These are phyloP conservation scores for Drosophila nigrodunni DNA, from an alignment of 1,140 invertebrate species.

Conservation along the genomic window DNA sequence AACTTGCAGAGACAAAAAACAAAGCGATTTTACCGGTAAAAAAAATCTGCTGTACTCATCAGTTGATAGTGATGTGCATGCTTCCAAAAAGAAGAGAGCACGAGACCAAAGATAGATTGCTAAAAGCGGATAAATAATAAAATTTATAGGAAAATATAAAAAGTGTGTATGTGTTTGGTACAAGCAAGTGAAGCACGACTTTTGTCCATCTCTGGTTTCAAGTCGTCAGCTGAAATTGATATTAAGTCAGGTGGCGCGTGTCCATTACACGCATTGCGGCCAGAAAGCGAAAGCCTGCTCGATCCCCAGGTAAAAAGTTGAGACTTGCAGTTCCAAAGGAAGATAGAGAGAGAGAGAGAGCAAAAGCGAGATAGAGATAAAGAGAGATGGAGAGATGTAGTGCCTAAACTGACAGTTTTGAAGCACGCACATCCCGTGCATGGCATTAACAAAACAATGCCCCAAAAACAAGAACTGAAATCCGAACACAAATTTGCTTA, in stretches of 20 bases:
- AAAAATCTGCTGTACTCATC: constrained; percentile 18
- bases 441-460: constrained; percentile 67
- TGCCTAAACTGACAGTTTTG: constrained; percentile 69
- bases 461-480: constrained; percentile 19
- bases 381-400: neutral
- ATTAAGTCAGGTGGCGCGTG: constrained; percentile 81
- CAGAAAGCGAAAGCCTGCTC: constrained; percentile 51
- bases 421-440: constrained; percentile 68
- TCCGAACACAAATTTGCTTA: constrained; percentile 65
- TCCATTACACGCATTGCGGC: constrained; percentile 75
- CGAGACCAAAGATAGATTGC: neutral
- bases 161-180: neutral
- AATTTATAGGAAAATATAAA: no score
- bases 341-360: constrained; percentile 5
- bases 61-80: constrained; percentile 9
- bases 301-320: constrained; percentile 3
- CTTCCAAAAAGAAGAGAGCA: neutral
- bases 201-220: neutral
- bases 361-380: neutral
- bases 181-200: neutral
- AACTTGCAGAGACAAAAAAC: constrained; percentile 58
- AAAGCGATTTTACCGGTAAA: constrained; percentile 20
- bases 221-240: constrained; percentile 62
- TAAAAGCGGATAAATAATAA: no score
- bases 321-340: neutral